Evolutionary conservation across 2,113 vertebrate species (phyloP), one percentile per base, ranked within the genome.

Genomic region (Eurystomus gularis): DNA sequence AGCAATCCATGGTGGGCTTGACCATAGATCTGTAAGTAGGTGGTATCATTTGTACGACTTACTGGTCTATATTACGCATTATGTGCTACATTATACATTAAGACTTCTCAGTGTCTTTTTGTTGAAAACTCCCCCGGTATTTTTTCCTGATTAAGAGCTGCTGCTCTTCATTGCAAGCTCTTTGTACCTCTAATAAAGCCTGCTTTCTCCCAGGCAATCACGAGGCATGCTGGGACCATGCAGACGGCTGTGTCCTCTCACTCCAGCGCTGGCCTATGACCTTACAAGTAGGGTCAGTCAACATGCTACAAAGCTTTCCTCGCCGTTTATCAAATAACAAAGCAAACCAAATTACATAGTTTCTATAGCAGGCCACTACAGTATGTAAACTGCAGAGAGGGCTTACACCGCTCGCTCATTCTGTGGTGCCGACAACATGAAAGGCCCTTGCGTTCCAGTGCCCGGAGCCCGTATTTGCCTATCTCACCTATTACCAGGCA

Each of bases 151-250:
- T 92, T 88, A 91, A 71, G 91, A 88, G 65, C 77, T 79, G 73
- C 72, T 93, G 65, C 82, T 86, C 88, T 92, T 86, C 73, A 44
- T 28, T 11, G 6, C 62, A 18, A 96, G 81, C 39, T 86, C 97
- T 98, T 97, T 97, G 96, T 94, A 72, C 17, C 71, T 66, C 86
- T 88, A 54, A 95, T 90, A 93, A 98, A 98, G 98, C 98, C 98
- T 95, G 76, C 96, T 92, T 94, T 97, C 97, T 98, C 96, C 91
- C 86, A 87, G 95, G 91, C 91, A 57, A 82, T 96, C 92, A 95
- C 1, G 10, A 95, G 92, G 92, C 88, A 96, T 76, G 91, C 93
- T 76, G 95, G 80, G 88, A 93, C 93, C 92, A 66, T 1, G 90
- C 89, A 96, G 93, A 54, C 62, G 40, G 80, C 92, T 73, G 73